A percentile compares a stretch with the other conserved stretches of the same genome.
phyloP scores from a whole-genome alignment of 2,888 invertebrate genomes.

The Eumacrocentrus americanus region DNA sequence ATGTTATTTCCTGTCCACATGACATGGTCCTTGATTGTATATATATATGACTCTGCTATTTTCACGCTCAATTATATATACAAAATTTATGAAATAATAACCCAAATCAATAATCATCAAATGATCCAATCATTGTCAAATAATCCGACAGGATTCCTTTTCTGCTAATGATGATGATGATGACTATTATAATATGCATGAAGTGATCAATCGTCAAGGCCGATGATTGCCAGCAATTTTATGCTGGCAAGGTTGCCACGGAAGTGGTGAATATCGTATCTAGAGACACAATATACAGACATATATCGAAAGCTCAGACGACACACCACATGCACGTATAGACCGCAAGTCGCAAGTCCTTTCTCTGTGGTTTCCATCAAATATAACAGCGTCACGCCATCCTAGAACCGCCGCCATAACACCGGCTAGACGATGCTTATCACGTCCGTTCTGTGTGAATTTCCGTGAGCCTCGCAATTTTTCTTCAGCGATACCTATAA shows the following conservation, averaged over 20 bases:
- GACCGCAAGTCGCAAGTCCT: conserved; percentile 10
- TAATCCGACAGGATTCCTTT: too few species aligned
- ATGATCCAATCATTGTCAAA: too few species aligned
- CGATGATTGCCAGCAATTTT: conserved; percentile 13
- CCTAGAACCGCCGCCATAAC: conserved; percentile 20
- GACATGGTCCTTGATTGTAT: conserved; percentile 9
- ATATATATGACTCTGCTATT: conserved; percentile 13
- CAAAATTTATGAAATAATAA: conserved; percentile 9
- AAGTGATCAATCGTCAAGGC: conserved; percentile 6
- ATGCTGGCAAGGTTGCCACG: background rate
- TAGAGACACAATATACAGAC: background rate
- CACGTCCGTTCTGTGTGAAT: conserved; percentile 20
- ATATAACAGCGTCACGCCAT: conserved; percentile 25
- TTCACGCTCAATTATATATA: conserved; percentile 18
- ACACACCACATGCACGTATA: conserved; percentile 13
- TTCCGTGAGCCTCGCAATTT: background rate
- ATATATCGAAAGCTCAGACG: background rate
- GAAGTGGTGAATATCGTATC: conserved; percentile 13
- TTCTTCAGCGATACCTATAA: background rate
- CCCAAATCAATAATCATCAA: too few species aligned
- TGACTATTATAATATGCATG: background rate
- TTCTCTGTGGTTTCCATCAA: conserved; percentile 23
- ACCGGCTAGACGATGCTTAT: conserved; percentile 30
- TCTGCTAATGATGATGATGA: background rate
- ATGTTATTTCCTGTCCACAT: conserved; percentile 33